Base-by-base conservation (phyloP, 2,797 vertebrate species). In the Nasua narica region DNA sequence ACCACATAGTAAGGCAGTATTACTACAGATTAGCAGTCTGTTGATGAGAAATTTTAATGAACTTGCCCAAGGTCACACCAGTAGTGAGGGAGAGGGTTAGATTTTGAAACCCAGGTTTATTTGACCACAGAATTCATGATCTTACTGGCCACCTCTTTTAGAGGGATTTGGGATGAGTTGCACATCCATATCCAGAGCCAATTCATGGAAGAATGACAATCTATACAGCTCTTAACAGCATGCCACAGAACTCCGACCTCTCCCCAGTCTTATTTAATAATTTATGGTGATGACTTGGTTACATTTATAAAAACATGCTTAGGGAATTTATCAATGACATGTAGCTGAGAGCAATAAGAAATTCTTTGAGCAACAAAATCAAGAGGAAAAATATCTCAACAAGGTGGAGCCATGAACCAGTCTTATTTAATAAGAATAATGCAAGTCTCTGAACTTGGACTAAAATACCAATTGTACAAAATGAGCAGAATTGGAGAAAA, bases 201-300 rank as follows among this genome's bases (percentile, higher is more conserved):
- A 87, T 56, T 83, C 6, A 27, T 5, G 11, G 25, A 86, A 94
- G 67, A 69, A 82, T 18, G 65, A 48, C 52, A 92, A 29, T 7
- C 35, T 2, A 15, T 1, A 11, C 23, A 11, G 60, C 12, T 90
- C 50, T 74, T 6, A 37, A 37, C 0, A 19, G 16, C 9, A 50
- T 3, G 37, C 35, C 54, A 35, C 0, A 60, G 27, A 93, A 46
- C 2, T 48, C 48, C 50, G 46, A 85, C 25, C 37, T 93, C 83
- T n/a, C 78, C 72, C 23, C 48, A 15, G 23, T 74, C 78, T 67
- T 70, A 18, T 81, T 81, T 82, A 91, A 91, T 88, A 74, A 60
- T 87, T 70, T 91, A 58, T 89, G n/a, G 60, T 52, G 32, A 46
- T 50, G 77, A 93, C 62, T 87, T 96, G 67, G 19, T 86, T 92